Base-by-base conservation (phyloP, 2,113 vertebrate species). In the Noturus placidus region DNA sequence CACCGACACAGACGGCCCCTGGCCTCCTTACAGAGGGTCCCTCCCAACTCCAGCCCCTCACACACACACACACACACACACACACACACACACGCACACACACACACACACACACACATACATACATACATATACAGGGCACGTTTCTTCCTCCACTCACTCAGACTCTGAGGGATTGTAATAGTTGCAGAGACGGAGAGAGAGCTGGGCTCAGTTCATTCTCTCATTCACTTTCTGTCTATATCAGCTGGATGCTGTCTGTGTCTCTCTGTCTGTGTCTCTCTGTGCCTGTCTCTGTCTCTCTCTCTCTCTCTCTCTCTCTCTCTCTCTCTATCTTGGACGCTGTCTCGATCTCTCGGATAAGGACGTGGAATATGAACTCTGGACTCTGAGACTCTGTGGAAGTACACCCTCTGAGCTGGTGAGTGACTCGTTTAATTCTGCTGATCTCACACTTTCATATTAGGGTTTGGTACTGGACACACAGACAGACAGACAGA, bases 281-380 rank as follows among this genome's bases (percentile, higher is more conserved):
- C 20, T 90, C 70, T 79, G 88, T 83, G 77, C 70, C 15, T 90
- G 54, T 85, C 56, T 19, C 22, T 15, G 0, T 85, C 86, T 85
- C 86, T 82, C 85, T 91, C 70, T 82, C 88, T 79, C 54, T 85
- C 57, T 22, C 13, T 27, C 0, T 52, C n/a, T 59, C 61, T 52
- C 6, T 69, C 25, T 15, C 22, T 83, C 13, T 42, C 27, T n/a
- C 42, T 30, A 1, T 65, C 13, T 38, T 7, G 25, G 46, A 77
- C 11, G 6, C 63, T 38, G 14, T 13, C 7, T 27, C 54, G 42
- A 22, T n/a, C 46, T 52, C 61, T 83, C 14, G 59, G 65, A 67
- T 54, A 10, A 70, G 83, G 67, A 59, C 22, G n/a, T 54, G 50
- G 30, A 42, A 33, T 50, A 74, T 85, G 83, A 72, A 74, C 10